Base-by-base conservation (phyloP, 2,888 invertebrate species). In the Lymantria dispar region DNA sequence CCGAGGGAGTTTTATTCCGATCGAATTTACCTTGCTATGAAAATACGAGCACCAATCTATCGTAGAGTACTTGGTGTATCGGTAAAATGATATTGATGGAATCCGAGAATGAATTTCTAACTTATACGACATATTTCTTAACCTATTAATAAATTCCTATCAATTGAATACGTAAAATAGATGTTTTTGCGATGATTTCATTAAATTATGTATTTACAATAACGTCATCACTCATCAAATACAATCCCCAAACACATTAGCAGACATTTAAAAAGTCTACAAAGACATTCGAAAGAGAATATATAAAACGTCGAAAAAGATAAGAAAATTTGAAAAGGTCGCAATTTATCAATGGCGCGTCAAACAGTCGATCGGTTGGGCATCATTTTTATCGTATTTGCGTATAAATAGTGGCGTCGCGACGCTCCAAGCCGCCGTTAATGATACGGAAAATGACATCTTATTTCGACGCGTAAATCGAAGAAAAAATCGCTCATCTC, bases 361-460 rank as follows among this genome's bases (percentile, higher is more conserved):
- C 91, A 87, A 87, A 85, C 89, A 89, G 85, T 84, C 87, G 89
- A 87, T 87, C 87, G 82, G 78, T 73, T 73, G 87, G 85, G 87
- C 87, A 84, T 90, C 87, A 86, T 89, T 88, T 87, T 88, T 88
- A 89, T 88, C 88, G 87, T 88, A 91, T 90, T 90, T 90, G 88
- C 88, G 89, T 90, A 88, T 90, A 90, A 90, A 91, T 91, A 91
- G 91, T 91, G 90, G 78, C 83, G 74, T 80, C 83, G 83, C 77
- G 81, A 74, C 81, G 85, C 82, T 81, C 82, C 83, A 78, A 80
- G 78, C 81, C 85, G 85, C 75, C 85, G 91, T 90, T 92, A 92
- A 92, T 92, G 92, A 91, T 83, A 88, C 90, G 91, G 92, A 92
- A 92, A 92, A 92, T 91, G 91, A 91, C 91, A 88, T 91, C 92